phyloP scores from a whole-genome alignment of 2,797 vertebrate species.

The Hapalemur alaotrensis region DNA sequence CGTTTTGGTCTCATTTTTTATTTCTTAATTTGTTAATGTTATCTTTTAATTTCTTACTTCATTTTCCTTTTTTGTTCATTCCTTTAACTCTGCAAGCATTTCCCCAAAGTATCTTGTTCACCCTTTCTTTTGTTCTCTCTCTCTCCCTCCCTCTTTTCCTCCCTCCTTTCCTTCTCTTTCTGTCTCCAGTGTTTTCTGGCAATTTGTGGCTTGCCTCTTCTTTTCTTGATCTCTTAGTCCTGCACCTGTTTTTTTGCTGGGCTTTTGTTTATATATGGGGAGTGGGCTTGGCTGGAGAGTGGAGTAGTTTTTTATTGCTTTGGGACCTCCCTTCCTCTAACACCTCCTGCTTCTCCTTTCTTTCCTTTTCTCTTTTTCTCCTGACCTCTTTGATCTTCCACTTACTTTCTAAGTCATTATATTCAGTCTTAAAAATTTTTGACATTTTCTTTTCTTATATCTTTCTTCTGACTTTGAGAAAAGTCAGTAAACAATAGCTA shows the following conservation, averaged over 20 bases:
- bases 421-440: not conserved
- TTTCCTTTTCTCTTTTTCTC: not conserved
- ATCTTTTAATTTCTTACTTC: not conserved
- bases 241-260: not conserved
- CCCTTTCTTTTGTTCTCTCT: not conserved
- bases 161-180: not conserved
- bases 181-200: not conserved
- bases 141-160: not conserved
- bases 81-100: not conserved
- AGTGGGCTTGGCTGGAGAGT: not conserved
- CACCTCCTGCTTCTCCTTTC: not conserved
- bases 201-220: not conserved
- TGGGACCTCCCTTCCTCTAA: not conserved
- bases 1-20: not conserved
- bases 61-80: not conserved
- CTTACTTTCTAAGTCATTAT: not conserved
- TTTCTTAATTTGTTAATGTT: not conserved
- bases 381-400: not conserved
- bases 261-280: conserved; percentile 15
- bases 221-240: not conserved
- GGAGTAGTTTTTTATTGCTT: not conserved
- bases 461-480: not conserved
- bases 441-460: not conserved
- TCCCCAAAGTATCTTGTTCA: not conserved
- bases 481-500: not conserved